These are phyloP conservation scores for Tachysurus vachellii DNA, from an alignment of 2,113 vertebrate genomes.

Conservation along the genomic window DNA sequence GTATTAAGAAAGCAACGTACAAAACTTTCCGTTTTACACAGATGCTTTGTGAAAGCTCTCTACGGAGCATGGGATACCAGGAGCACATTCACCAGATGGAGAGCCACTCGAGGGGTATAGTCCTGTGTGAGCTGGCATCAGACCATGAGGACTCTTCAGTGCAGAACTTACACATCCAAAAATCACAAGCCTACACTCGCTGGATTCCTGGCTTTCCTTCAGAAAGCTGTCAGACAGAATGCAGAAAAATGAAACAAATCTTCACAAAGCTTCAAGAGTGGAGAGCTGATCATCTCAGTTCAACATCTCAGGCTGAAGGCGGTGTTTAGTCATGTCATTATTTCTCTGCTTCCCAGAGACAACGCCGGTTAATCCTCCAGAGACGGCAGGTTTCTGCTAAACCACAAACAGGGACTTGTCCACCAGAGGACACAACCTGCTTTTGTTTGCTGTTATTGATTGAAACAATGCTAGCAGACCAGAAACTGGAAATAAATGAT, in stretches of 20 bases:
- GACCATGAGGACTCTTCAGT: not conserved
- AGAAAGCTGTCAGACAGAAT: not conserved
- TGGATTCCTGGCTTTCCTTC: not conserved
- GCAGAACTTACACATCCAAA: not conserved
- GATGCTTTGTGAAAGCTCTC: slow-evolving; percentile 49
- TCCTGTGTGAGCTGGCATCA: slow-evolving; percentile 15
- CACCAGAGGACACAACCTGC: not conserved
- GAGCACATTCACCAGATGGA: not conserved
- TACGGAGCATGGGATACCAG: not conserved
- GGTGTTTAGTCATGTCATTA: not conserved
- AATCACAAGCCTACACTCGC: too few relatives aligned
- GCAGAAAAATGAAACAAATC: not conserved
- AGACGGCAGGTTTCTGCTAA: not conserved
- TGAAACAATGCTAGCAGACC: not conserved
- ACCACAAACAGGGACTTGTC: not conserved
- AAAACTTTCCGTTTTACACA: not conserved
- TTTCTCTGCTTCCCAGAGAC: not conserved
- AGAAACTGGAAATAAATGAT: not conserved
- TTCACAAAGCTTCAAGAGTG: not conserved
- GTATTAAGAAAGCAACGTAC: not conserved
- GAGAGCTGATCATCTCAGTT: not conserved
- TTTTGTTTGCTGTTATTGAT: not conserved
- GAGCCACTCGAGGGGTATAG: not conserved
- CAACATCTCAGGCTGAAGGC: not conserved
- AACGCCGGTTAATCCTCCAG: not conserved